Base-by-base conservation (phyloP, 2,113 vertebrate species). In the Corvus hawaiiensis region DNA sequence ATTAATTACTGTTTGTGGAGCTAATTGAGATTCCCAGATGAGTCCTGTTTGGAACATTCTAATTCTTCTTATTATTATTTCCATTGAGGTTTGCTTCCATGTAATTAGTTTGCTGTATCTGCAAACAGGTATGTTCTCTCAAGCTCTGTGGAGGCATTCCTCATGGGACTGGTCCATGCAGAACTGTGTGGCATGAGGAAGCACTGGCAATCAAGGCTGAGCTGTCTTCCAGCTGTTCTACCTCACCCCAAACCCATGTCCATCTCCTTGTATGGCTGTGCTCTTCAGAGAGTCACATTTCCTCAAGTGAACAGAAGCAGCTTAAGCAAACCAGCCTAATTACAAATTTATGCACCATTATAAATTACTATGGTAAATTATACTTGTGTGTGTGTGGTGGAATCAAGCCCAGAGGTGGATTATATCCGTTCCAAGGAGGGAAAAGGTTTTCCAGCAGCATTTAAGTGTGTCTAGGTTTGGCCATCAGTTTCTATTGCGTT, bases 1-100 rank as follows among this genome's bases (percentile, higher is more conserved):
- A 96, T 96, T 96, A 95, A 96, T 96, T 96, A 95, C 87, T 90
- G 33, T 93, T 93, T 80, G 63, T 96, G 72, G 58, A 94, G 67
- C 48, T 96, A 93, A 95, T 92, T 93, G 87, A 92, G 79, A 81
- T 93, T 96, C 92, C 93, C 90, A 96, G 32, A 77, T 92, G 93
- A 91, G 22, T 78, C 67, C 63, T 91, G 43, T 91, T 95, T 93
- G 89, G 75, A 94, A 83, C 43, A 85, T 85, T 89, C 56, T 73
- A 79, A 95, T 91, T 95, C 11, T 92, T 96, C 1, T 89, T 93
- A 66, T 89, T 96, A 83, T 95, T 97, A 90, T 96, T 95, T 94
- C 94, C 56, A 7, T 9, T 64, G 92, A 94, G 93, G 67, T 71
- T 94, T 90, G 64, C 19, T n/a, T 90, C 52, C 56, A 15, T 71